These are phyloP conservation scores for Spatulosminthurus flaviceps DNA, from an alignment of 2,888 invertebrate genomes.

Conservation along the genomic window DNA sequence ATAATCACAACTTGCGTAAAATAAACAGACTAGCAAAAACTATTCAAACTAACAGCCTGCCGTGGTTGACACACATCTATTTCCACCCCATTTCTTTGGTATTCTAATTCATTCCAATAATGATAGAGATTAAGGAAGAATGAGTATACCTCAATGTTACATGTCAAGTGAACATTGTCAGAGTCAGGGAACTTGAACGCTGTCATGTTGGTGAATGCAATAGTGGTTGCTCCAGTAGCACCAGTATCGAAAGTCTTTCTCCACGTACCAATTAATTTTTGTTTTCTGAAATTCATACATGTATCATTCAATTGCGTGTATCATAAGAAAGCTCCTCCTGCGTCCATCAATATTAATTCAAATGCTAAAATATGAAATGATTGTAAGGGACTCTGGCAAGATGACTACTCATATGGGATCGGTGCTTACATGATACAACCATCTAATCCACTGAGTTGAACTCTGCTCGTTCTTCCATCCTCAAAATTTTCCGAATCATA, in stretches of 20 bases:
- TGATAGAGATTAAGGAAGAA: slow-evolving; percentile 53
- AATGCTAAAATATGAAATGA: no score
- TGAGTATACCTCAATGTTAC: slow-evolving; percentile 75
- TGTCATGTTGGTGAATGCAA: slow-evolving; percentile 75
- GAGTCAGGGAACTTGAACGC: slow-evolving; percentile 80
- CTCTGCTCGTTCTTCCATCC: slow-evolving; percentile 70
- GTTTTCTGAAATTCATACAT: slow-evolving; percentile 70
- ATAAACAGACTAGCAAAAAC: no score
- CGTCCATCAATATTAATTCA: no score
- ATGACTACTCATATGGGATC: background rate
- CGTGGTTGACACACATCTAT: no score
- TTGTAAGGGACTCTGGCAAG: background rate
- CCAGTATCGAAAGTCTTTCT: slow-evolving; percentile 72
- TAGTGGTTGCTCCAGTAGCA: slow-evolving; percentile 72
- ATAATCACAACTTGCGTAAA: no score
- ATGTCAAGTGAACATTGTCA: slow-evolving; percentile 77
- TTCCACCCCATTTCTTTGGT: background rate
- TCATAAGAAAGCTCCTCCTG: background rate
- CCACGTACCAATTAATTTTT: slow-evolving; percentile 75
- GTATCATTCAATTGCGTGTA: no score
- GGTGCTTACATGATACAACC: slow-evolving; percentile 74
- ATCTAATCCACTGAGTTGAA: slow-evolving; percentile 74
- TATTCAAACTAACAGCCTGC: no score
- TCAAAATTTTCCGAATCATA: slow-evolving; percentile 75
- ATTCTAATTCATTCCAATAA: slow-evolving; percentile 54